Conservation (phyloP, 1,140 invertebrate genomes). For the Microplitis mediator region DNA sequence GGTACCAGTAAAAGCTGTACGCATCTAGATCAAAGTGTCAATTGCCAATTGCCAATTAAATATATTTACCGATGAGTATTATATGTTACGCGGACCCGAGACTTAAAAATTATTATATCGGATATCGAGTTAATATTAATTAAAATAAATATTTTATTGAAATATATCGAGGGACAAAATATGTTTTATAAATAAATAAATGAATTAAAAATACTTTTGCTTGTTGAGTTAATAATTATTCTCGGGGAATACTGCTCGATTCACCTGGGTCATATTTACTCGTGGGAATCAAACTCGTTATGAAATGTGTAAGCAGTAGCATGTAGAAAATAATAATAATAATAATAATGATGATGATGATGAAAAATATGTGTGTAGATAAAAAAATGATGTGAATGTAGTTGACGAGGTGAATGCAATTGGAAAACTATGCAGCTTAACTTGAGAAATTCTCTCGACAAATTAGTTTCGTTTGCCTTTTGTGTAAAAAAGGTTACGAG, state of each 20-base stretch:
- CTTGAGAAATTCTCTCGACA: slow-evolving; percentile 23
- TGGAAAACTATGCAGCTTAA: background rate
- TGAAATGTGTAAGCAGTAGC: background rate
- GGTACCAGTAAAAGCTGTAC: too few species aligned
- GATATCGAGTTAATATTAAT: too few species aligned
- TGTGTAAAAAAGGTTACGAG: slow-evolving; percentile 17
- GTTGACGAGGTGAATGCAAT: background rate
- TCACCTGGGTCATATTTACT: background rate
- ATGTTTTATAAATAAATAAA: too few species aligned
- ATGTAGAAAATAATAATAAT: background rate
- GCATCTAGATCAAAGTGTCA: too few species aligned
- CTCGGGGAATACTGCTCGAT: background rate
- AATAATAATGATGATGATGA: too few species aligned
- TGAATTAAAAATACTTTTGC: too few species aligned
- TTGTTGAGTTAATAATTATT: background rate
- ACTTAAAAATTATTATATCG: too few species aligned
- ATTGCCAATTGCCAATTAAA: too few species aligned
- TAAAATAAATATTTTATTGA: too few species aligned
- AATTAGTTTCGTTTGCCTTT: slow-evolving; percentile 22
- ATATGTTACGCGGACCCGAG: too few species aligned
- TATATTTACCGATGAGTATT: too few species aligned
- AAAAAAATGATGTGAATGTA: background rate
- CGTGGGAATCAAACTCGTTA: slow-evolving; percentile 14
- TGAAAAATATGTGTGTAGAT: background rate
- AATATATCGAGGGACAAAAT: too few species aligned